phyloP scores from a whole-genome alignment of 2,113 vertebrate genomes.

The Anas platyrhynchos region DNA sequence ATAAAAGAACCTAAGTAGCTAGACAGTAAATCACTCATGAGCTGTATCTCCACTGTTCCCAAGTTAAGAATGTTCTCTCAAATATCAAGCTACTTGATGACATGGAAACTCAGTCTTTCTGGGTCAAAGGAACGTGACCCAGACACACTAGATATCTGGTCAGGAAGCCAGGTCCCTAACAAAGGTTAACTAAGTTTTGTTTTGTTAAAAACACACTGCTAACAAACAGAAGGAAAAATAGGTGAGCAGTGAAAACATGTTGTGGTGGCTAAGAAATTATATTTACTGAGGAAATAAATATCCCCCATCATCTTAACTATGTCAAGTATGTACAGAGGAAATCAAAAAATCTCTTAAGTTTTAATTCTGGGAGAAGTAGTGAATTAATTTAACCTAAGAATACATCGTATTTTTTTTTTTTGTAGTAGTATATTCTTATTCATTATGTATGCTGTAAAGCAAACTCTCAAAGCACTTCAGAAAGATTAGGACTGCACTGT shows the following conservation, averaged over 20 bases:
- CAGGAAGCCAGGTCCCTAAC: not conserved
- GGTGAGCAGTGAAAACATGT: not conserved
- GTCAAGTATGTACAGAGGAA: not conserved
- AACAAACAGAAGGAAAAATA: not conserved
- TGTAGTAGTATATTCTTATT: not conserved
- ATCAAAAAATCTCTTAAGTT: not conserved
- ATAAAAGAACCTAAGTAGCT: not conserved
- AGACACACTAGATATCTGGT: not conserved
- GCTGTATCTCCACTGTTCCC: not conserved
- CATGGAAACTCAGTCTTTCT: not conserved
- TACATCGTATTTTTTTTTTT: not conserved
- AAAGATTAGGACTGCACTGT: not conserved
- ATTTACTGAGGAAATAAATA: not conserved
- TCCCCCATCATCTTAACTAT: not conserved
- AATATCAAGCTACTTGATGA: not conserved
- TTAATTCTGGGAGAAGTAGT: not conserved
- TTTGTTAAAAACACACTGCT: not conserved
- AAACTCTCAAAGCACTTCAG: not conserved
- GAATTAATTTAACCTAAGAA: not conserved
- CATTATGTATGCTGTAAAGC: not conserved
- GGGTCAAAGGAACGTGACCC: not conserved
- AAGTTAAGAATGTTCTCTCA: not conserved
- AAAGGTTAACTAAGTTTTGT: not conserved
- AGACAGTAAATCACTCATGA: not conserved
- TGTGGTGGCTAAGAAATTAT: not conserved